These are phyloP conservation scores for Xenopus laevis DNA, from an alignment of 2,113 vertebrate species.

Conservation along the genomic window DNA sequence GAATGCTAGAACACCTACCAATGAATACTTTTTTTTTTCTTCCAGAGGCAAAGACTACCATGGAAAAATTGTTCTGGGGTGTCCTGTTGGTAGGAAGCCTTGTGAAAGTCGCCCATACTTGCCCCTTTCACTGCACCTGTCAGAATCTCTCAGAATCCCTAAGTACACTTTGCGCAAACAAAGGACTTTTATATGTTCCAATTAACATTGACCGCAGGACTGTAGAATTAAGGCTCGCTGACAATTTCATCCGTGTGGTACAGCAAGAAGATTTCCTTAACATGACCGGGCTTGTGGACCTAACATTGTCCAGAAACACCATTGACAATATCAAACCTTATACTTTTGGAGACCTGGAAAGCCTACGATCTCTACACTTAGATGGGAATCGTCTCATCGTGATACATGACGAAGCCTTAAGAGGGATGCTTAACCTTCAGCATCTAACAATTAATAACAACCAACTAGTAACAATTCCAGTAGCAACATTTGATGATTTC, in stretches of 20 bases:
- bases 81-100: slow-evolving; percentile 55
- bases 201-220: slow-evolving; percentile 84
- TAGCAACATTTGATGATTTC: slow-evolving; percentile 82
- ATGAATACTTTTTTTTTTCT: slow-evolving; percentile 4
- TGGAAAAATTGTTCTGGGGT: slow-evolving; percentile 60
- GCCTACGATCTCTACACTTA: slow-evolving; percentile 82
- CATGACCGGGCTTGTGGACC: slow-evolving; percentile 84
- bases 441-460: slow-evolving; percentile 87
- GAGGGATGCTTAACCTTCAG: slow-evolving; percentile 81
- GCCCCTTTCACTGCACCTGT: slow-evolving; percentile 85
- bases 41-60: slow-evolving; percentile 59
- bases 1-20: too few species aligned
- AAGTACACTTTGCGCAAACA: slow-evolving; percentile 87
- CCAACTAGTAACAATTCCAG: slow-evolving; percentile 75
- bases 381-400: slow-evolving; percentile 79
- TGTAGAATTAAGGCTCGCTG: slow-evolving; percentile 83
- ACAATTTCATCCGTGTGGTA: slow-evolving; percentile 86
- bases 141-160: slow-evolving; percentile 87
- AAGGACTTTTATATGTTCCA: slow-evolving; percentile 84
- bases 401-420: slow-evolving; percentile 72
- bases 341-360: slow-evolving; percentile 82
- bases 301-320: slow-evolving; percentile 87
- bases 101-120: slow-evolving; percentile 66
- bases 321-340: slow-evolving; percentile 77
- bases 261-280: slow-evolving; percentile 79